Evolutionary conservation across 2,797 vertebrate genomes (phyloP).

Genomic region (Sebastes iracundus): DNA sequence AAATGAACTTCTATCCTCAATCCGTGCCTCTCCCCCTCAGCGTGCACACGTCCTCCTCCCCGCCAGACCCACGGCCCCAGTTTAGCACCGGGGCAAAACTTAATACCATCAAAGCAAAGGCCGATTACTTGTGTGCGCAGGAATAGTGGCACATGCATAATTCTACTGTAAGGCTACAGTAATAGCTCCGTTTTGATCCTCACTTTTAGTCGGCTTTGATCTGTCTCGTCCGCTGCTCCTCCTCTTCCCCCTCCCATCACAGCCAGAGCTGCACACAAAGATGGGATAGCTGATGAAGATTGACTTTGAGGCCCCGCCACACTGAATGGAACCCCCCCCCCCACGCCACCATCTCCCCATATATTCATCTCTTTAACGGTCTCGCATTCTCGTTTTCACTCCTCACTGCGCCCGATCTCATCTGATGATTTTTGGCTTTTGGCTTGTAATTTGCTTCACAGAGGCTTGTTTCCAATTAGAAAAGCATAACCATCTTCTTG

Average conservation of each 20-base stretch:
- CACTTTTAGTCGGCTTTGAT: slow-evolving; percentile 72
- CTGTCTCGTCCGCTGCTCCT: slow-evolving; percentile 52
- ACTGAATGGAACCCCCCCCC: slow-evolving; percentile 17
- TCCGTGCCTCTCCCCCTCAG: background rate
- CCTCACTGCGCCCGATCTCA: slow-evolving; percentile 1
- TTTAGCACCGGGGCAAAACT: slow-evolving; percentile 53
- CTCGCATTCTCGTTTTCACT: slow-evolving; percentile 20
- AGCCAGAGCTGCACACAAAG: slow-evolving; percentile 34
- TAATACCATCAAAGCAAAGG: slow-evolving; percentile 72
- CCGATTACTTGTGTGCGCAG: slow-evolving; percentile 52
- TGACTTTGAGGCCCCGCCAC: slow-evolving; percentile 55
- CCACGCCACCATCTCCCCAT: background rate
- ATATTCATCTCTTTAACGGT: slow-evolving; percentile 43
- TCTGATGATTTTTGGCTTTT: slow-evolving; percentile 49
- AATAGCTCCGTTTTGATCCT: slow-evolving; percentile 66
- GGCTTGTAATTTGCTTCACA: slow-evolving; percentile 39
- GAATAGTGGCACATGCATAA: slow-evolving; percentile 55
- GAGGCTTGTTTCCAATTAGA: slow-evolving; percentile 57
- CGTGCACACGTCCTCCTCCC: background rate
- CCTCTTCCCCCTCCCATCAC: slow-evolving; percentile 24
- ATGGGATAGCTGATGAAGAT: slow-evolving; percentile 61
- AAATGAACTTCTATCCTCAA: slow-evolving; percentile 39
- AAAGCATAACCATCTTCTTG: slow-evolving; percentile 6
- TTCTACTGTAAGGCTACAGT: slow-evolving; percentile 63
- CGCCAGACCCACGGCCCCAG: slow-evolving; percentile 29